Conservation (phyloP, 2,113 vertebrate genomes). For the Ranitomeya imitator region DNA sequence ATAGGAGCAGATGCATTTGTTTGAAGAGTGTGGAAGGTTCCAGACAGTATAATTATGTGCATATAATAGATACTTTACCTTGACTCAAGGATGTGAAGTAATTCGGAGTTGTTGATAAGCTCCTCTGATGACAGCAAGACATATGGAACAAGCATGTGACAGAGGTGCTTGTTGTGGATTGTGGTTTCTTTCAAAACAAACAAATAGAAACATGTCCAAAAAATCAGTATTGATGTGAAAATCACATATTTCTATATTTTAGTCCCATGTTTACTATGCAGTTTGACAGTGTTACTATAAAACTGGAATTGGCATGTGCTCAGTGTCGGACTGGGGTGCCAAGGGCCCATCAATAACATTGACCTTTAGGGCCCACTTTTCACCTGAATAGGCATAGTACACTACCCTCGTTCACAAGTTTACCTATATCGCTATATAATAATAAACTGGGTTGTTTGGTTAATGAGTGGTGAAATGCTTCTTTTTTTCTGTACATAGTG, state of each 20-base stretch:
- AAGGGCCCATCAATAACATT: too few species aligned
- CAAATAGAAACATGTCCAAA: background rate
- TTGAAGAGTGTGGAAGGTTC: background rate
- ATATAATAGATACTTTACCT: conserved; percentile 70
- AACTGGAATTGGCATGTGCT: too few species aligned
- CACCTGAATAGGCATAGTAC: too few species aligned
- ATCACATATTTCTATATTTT: background rate
- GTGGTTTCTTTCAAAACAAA: conserved; percentile 57
- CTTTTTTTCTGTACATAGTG: too few species aligned
- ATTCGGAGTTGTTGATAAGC: conserved; percentile 76
- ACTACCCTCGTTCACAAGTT: too few species aligned
- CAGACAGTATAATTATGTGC: background rate
- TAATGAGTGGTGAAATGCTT: too few species aligned
- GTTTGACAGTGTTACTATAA: too few species aligned
- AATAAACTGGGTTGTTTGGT: too few species aligned
- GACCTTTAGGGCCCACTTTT: too few species aligned
- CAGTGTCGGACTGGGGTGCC: too few species aligned
- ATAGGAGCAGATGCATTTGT: background rate
- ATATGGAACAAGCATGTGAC: conserved; percentile 78
- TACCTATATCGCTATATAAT: too few species aligned
- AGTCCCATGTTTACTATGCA: too few species aligned
- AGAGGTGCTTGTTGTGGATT: conserved; percentile 65
- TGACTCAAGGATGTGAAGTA: conserved; percentile 86
- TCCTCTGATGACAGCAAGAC: conserved; percentile 85
- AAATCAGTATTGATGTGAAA: background rate